Percentiles rank a stretch among this genome's conserved stretches.
Conservation (phyloP, 1,140 invertebrate species). For the Euwallacea similis region DNA sequence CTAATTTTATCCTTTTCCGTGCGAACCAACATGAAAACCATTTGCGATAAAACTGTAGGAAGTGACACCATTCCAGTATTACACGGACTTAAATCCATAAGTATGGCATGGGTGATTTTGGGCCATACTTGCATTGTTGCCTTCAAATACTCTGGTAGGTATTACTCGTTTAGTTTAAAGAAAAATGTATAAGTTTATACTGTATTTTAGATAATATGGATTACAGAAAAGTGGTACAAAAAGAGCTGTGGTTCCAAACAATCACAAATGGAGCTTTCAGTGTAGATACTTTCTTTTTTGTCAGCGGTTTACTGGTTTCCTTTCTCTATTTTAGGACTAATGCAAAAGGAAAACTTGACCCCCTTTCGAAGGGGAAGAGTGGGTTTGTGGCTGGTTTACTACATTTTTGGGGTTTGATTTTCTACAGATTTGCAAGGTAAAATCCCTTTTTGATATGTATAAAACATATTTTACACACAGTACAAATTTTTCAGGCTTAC, state of each 20-base stretch:
- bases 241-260: conserved; percentile 79
- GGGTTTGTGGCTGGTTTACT: conserved; percentile 69
- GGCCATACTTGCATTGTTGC: conserved; percentile 85
- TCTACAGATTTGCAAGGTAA: conserved; percentile 74
- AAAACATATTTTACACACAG: conserved; percentile 2
- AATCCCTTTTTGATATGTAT: conserved; percentile 2
- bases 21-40: conserved; percentile 71
- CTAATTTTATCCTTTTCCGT: conserved; percentile 79
- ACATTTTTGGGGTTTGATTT: conserved; percentile 78
- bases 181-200: conserved; percentile 8
- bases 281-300: conserved; percentile 91
- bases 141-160: conserved; percentile 74
- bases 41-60: conserved; percentile 76
- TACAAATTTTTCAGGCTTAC: conserved; percentile 64
- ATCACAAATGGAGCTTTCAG: conserved; percentile 86
- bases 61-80: conserved; percentile 79
- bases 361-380: conserved; percentile 69
- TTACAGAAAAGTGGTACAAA: conserved; percentile 74
- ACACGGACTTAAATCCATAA: conserved; percentile 80
- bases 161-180: conserved; percentile 1
- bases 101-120: conserved; percentile 91
- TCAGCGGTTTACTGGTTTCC: conserved; percentile 78
- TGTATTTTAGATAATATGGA: conserved; percentile 71
- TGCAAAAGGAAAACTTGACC: conserved; percentile 76
- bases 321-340: conserved; percentile 83